phyloP scores from a whole-genome alignment of 2,113 vertebrate genomes.

The Micronycteris hirsuta region DNA sequence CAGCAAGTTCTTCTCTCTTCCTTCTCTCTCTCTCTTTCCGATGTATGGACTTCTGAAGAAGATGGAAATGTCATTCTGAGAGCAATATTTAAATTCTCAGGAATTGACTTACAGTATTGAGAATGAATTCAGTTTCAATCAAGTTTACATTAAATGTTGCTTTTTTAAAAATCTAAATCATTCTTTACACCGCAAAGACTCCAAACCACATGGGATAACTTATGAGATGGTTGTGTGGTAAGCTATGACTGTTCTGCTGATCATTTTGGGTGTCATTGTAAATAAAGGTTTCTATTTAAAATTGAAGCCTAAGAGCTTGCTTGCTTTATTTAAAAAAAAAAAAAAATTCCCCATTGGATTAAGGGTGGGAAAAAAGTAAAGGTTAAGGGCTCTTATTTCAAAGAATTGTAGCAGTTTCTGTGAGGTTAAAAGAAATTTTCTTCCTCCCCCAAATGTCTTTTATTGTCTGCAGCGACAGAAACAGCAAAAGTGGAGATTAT shows the following conservation, averaged over 20 bases:
- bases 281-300: conserved; percentile 99
- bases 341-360: background rate
- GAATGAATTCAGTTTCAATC: conserved; percentile 73
- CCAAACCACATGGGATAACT: conserved; percentile 66
- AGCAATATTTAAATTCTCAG: conserved; percentile 85
- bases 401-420: background rate
- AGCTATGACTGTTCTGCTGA: conserved; percentile 85
- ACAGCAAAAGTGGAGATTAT: background rate
- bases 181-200: conserved; percentile 74
- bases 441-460: background rate
- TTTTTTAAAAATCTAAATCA: conserved; percentile 72
- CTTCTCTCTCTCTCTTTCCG: background rate
- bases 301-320: conserved; percentile 53
- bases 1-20: too few species aligned
- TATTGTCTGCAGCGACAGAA: background rate
- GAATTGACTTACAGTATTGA: conserved; percentile 80
- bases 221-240: conserved; percentile 83
- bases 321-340: background rate
- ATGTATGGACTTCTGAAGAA: conserved; percentile 62
- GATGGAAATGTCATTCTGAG: conserved; percentile 78
- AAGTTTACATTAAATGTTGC: conserved; percentile 79
- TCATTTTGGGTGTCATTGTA: conserved; percentile 92
- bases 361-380: background rate
- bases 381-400: background rate
- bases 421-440: background rate